Percentiles rank a stretch among this genome's conserved stretches.
Conservation (phyloP, 2,113 vertebrate species). For the Prionailurus viverrinus region DNA sequence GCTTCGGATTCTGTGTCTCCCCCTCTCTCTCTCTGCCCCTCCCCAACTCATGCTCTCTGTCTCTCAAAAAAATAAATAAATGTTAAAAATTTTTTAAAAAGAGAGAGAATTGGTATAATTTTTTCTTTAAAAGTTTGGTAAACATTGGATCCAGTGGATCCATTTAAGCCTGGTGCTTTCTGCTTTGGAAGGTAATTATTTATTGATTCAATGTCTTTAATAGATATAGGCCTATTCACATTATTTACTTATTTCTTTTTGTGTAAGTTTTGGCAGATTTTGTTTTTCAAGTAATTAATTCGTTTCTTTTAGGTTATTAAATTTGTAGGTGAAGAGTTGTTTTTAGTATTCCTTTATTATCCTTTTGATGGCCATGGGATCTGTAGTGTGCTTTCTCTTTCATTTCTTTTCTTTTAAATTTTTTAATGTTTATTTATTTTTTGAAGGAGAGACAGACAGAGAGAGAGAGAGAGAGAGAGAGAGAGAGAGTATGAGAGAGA, state of each 20-base stretch:
- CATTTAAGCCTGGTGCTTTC: not conserved
- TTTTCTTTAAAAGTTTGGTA: not conserved
- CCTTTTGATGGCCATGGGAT: not conserved
- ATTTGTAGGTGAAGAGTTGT: not conserved
- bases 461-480: no score
- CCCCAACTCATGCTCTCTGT: no score
- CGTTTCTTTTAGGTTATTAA: not conserved
- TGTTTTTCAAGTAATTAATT: not conserved
- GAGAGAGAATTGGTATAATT: no score
- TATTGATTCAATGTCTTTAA: not conserved
- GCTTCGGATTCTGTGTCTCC: no score
- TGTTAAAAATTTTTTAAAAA: no score
- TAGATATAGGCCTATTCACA: not conserved
- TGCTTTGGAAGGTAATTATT: not conserved
- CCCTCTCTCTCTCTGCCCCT: no score
- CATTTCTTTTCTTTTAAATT: not conserved
- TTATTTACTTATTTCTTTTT: not conserved
- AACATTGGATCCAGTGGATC: not conserved
- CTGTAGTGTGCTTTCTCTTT: not conserved
- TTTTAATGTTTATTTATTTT: no score
- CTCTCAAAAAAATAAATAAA: no score
- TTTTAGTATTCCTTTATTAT: not conserved
- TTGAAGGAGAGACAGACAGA: no score
- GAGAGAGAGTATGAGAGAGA: no score
- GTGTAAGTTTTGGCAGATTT: not conserved